Base-by-base conservation (phyloP, 1,140 invertebrate genomes). In the Psix sp. region DNA sequence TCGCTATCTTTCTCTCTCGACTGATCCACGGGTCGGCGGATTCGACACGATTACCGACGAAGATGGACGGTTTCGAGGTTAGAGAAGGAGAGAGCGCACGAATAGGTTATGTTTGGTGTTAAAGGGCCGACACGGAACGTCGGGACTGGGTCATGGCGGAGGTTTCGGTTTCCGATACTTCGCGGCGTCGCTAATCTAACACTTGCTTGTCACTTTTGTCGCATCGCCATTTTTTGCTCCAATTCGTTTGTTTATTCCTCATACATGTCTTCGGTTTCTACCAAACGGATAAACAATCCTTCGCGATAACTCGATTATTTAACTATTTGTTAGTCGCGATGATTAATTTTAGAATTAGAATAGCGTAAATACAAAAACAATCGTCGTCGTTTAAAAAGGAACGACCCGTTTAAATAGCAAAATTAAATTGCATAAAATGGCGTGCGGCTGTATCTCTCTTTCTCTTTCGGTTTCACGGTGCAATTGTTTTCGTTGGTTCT, bases 121-220 rank as follows among this genome's bases (percentile, higher is more conserved):
- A 62, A 71, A 71, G 51, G 67, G 56, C 51, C 49, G 54, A 60
- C 21, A 48, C 10, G 42, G 48, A 49, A 48, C 17, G 21, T 54
- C 43, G 52, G 38, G 59, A 72, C 51, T 72, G 59, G 68, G 68
- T 72, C 68, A 72, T 72, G 59, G 51, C 59, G 67, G 67, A 62
- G 43, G 60, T 62, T 46, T 52, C 56, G 56, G 42, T 66, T 51
- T 66, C 62, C 21, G 18, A 24, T 46, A 49, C 39, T 46, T 24
- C 35, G 63, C 43, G 15, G 52, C 42, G 56, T 54, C 52, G 14
- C 54, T 38, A 39, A 18, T 16, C 46, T 24, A 60, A 60, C 45
- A 40, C 11, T 0, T 29, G 39, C 26, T 38, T 38, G 10, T 48
- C 18, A 40, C 7, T 21, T 65, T 52, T 65, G 15, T 40, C 16